Conservation (phyloP, 1,140 invertebrate species). For the Chymomyza costata region DNA sequence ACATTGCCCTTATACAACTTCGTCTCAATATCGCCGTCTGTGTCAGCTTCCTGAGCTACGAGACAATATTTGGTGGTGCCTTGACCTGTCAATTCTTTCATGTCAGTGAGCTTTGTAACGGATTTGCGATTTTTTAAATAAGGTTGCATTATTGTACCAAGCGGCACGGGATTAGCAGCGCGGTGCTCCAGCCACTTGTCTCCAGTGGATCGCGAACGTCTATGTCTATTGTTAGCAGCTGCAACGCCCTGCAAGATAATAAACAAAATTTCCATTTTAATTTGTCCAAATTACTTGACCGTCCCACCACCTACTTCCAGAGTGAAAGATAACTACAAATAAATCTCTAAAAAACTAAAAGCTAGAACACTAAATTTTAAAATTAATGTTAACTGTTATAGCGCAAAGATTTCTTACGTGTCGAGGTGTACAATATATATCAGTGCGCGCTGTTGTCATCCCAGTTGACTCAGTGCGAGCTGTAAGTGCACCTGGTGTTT, state of each 20-base stretch:
- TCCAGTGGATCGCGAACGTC: conserved; percentile 86
- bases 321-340: too few relatives aligned
- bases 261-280: not conserved
- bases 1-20: conserved; percentile 96
- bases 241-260: conserved; percentile 76
- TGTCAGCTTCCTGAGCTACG: conserved; percentile 92
- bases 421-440: conserved; percentile 58
- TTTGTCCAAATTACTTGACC: too few relatives aligned
- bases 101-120: conserved; percentile 84
- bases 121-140: conserved; percentile 88
- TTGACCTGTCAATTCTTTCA: conserved; percentile 83
- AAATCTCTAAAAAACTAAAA: too few relatives aligned
- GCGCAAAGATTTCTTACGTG: conserved; percentile 47
- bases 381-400: too few relatives aligned
- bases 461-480: conserved; percentile 48
- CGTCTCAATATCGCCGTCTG: conserved; percentile 93
- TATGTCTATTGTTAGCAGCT: conserved; percentile 84
- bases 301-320: too few relatives aligned
- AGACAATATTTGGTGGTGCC: conserved; percentile 93
- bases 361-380: too few relatives aligned
- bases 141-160: conserved; percentile 93
- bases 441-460: conserved; percentile 42
- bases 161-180: conserved; percentile 82
- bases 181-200: conserved; percentile 94
- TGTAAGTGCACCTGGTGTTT: conserved; percentile 28